Evolutionary conservation across 2,888 invertebrate species (phyloP), one percentile per base, ranked within the genome.

Genomic region (Tenthredo scrophulariae): DNA sequence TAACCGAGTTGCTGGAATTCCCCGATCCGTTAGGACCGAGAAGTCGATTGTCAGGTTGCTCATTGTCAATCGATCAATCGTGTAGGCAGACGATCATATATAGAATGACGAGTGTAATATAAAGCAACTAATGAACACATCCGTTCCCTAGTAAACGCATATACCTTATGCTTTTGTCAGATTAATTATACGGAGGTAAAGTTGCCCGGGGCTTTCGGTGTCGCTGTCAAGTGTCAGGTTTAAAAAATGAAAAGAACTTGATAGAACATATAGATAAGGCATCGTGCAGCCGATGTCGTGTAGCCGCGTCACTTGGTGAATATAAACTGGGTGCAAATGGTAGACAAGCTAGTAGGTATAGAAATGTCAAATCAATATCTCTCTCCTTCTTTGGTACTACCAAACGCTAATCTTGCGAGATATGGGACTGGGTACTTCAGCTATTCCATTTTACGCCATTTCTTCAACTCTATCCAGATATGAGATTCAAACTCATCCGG

Each of bases 341-440:
- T 67, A 40, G 80, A 10, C 62, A 29, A 58, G 18, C 9, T 46
- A 46, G 40, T 18, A 15, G 40, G 62, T 37, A 70, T 50, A 83
- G 67, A 83, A 83, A 83, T 70, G 83, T 83, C 67, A 46, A 67
- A 70, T 83, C 83, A 22, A 70, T 83, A 83, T 83, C 22, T 50
- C 65, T n/a, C 65, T 22, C 37, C 26, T n/a, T 15, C 33, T 22
- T 62, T 43, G 62, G 40, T 13, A 80, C 80, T 50, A 29, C 26
- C 75, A 29, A 26, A 75, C n/a, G 40, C 70, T 72, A 72, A 72
- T 72, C 37, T 72, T 72, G 37, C 33, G 37, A 72, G 40, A 15
- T 72, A 72, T n/a, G n/a, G 15, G 46, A 46, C 4, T 46, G 13
- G 46, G 37, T 33, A 37, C 40, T 72, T 72, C 70, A 70, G 37